Evolutionary conservation across 1,140 invertebrate genomes (phyloP).

Genomic region (Brachionus asplanchnoidis): DNA sequence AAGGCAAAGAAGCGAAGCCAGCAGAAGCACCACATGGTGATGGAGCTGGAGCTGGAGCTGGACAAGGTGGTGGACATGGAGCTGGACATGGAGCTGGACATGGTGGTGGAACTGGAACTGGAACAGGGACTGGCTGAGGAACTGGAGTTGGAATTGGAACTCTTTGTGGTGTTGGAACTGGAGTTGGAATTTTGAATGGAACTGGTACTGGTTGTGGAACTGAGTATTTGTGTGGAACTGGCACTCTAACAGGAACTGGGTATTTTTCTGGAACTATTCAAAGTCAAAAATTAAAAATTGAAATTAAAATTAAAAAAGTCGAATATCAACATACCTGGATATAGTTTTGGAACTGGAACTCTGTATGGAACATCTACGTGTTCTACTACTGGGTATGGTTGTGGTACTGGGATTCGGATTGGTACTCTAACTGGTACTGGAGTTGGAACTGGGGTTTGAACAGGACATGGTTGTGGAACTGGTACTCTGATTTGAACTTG

Average conservation of each 20-base stretch:
- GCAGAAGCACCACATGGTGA: neutral
- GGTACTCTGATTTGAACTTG: neutral
- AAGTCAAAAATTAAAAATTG: neutral
- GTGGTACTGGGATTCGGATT: neutral
- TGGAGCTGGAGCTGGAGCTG: neutral
- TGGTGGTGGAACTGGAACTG: neutral
- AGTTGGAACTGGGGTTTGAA: neutral
- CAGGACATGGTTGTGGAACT: neutral
- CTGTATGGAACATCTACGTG: neutral
- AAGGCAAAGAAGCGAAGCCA: neutral
- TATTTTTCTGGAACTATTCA: neutral
- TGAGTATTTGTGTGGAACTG: too few relatives aligned
- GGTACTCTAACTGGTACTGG: conserved; percentile 6
- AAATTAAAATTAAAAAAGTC: neutral
- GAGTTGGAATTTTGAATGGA: too few relatives aligned
- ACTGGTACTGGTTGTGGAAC: neutral
- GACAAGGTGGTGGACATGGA: neutral
- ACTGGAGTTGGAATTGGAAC: too few relatives aligned
- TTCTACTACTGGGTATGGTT: neutral
- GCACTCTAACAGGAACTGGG: neutral
- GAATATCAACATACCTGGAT: neutral
- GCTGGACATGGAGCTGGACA: neutral
- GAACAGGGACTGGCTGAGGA: neutral
- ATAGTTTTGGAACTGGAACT: conserved; percentile 19
- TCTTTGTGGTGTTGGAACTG: too few relatives aligned